Conservation (phyloP, 1,140 invertebrate species). For the Apis cerana region DNA sequence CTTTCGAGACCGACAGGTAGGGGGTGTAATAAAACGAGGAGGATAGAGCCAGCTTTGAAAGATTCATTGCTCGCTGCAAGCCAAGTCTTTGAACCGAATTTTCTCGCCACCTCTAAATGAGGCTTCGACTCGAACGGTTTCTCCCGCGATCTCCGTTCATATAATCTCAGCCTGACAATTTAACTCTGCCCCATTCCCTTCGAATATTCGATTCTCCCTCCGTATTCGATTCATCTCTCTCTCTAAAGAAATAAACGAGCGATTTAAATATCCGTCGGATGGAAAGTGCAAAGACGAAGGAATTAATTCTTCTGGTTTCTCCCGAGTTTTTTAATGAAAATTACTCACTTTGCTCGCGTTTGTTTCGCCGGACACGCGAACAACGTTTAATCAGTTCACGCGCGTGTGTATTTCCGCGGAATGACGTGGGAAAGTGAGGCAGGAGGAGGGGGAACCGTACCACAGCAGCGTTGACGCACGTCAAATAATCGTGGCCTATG, state of each 20-base stretch:
- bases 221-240: background rate
- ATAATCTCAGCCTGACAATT: conserved; percentile 19
- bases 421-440: background rate
- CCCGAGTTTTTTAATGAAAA: background rate
- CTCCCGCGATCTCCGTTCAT: background rate
- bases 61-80: conserved; percentile 51
- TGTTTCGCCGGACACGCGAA: background rate
- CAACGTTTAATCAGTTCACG: conserved; percentile 30
- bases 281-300: background rate
- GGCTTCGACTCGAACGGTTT: conserved; percentile 27
- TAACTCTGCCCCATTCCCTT: too few species aligned
- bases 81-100: conserved; percentile 46
- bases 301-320: background rate
- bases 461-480: background rate
- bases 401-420: background rate
- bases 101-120: conserved; percentile 33
- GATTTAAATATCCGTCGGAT: background rate
- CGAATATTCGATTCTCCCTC: background rate
- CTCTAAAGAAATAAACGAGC: background rate
- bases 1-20: conserved; percentile 54
- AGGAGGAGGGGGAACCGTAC: background rate
- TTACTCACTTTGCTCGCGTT: background rate
- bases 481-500: conserved; percentile 29
- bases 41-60: conserved; percentile 27
- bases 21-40: conserved; percentile 58